Evolutionary conservation across 2,888 invertebrate species (phyloP).

Genomic region (Sisyra terminalis): DNA sequence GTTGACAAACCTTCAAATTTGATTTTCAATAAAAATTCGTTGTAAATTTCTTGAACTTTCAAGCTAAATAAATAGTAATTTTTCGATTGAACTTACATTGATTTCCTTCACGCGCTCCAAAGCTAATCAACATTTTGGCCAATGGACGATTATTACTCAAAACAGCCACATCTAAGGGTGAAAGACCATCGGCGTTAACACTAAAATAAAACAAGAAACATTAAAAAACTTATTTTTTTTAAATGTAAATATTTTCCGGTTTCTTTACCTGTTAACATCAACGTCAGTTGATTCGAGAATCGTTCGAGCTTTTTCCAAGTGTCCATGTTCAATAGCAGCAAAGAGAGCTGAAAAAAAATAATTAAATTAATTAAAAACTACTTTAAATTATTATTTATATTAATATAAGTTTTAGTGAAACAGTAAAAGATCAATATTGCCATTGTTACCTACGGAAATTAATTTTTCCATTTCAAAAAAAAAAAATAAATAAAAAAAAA

Average conservation of each 20-base stretch:
- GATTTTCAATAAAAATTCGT: too few species aligned
- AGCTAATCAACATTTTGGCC: constrained; percentile 77
- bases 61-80: too few species aligned
- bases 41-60: too few species aligned
- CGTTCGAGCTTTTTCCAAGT: constrained; percentile 78
- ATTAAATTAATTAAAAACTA: constrained; percentile 6
- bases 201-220: constrained; percentile 29
- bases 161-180: constrained; percentile 85
- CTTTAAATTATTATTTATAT: neutral
- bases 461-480: constrained; percentile 5
- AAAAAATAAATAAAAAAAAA: constrained; percentile 18
- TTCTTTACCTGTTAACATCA: constrained; percentile 76
- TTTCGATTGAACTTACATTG: constrained; percentile 79
- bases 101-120: constrained; percentile 70
- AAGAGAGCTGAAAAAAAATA: constrained; percentile 65
- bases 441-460: neutral
- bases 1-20: too few species aligned
- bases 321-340: constrained; percentile 90
- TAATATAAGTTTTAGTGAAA: neutral
- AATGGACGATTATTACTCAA: constrained; percentile 77
- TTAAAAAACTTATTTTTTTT: neutral
- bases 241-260: neutral
- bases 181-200: constrained; percentile 75
- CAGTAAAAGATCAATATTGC: constrained; percentile 11
- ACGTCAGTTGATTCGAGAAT: constrained; percentile 85